Conservation (phyloP, 2,113 vertebrate genomes). For the Brachyistius frenatus region DNA sequence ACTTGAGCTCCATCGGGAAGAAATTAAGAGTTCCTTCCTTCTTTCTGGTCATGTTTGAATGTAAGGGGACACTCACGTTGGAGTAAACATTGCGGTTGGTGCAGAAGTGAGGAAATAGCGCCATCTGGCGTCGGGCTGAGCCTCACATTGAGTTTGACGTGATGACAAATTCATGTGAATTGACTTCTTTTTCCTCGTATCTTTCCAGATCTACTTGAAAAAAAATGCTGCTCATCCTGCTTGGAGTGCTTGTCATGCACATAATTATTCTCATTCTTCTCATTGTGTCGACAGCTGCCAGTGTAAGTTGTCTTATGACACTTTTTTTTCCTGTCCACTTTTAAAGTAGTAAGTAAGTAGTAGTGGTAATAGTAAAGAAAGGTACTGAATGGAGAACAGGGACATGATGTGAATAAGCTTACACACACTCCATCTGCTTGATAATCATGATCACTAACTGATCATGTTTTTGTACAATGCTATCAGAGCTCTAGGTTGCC, state of each 20-base stretch:
- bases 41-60: constrained; percentile 40
- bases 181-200: not conserved
- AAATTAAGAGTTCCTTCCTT: constrained; percentile 33
- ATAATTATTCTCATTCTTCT: constrained; percentile 81
- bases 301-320: constrained; percentile 70
- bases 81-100: constrained; percentile 79
- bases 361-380: too few species aligned
- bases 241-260: constrained; percentile 82
- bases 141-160: not conserved
- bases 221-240: constrained; percentile 84
- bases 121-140: constrained; percentile 59
- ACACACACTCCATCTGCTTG: not conserved
- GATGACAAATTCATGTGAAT: not conserved
- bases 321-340: not conserved
- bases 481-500: not conserved
- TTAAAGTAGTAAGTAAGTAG: not conserved
- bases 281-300: constrained; percentile 81
- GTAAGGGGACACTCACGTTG: constrained; percentile 76
- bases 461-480: not conserved
- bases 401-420: not conserved
- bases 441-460: too few species aligned
- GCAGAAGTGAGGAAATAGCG: constrained; percentile 48
- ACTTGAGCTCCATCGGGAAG: constrained; percentile 12
- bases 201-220: constrained; percentile 66
- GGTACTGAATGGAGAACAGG: too few species aligned